Base-by-base conservation (phyloP, 2,797 vertebrate species). In the Pyrocephalus nanus region DNA sequence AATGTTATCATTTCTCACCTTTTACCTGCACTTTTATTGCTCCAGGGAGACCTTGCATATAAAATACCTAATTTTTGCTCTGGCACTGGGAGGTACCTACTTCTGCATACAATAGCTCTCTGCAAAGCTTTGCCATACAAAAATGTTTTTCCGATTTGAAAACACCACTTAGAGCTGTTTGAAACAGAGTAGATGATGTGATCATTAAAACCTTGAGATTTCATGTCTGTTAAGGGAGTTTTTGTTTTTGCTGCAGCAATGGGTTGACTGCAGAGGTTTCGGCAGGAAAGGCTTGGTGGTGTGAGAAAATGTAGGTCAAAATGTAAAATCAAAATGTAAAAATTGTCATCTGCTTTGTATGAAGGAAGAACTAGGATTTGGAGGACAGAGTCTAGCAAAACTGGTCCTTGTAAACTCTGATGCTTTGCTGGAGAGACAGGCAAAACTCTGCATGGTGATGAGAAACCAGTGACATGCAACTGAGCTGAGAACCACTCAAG, bases 1-100 rank as follows among this genome's bases (percentile, higher is more conserved):
- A 66, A 29, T 15, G 42, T 67, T 70, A 87, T 32, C 48, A 18
- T 87, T 88, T 78, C 55, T 89, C 67, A 89, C 61, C 76, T 96
- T 87, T 86, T 65, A 42, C 43, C 50, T 86, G 53, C n/a, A 69
- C 27, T 80, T 91, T 50, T 45, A 58, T 86, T 69, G 82, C 61
- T 76, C 18, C 75, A 55, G 50, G 34, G 72, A 71, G 30, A 71
- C n/a, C 55, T 92, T 82, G 89, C 65, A 75, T 83, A 61, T 48
- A 86, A 94, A 80, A 50, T 65, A 47, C 38, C 53, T 85, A 26
- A 87, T 82, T 93, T 95, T 91, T 80, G 27, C 42, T 90, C 57
- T 90, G 89, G 15, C 61, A 42, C 38, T 67, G 61, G 54, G 61
- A 89, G 34, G 25, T 79, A 69, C 74, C 32, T 83, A 71, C 30